phyloP scores from a whole-genome alignment of 1,140 invertebrate species.

The Maconellicoccus hirsutus region DNA sequence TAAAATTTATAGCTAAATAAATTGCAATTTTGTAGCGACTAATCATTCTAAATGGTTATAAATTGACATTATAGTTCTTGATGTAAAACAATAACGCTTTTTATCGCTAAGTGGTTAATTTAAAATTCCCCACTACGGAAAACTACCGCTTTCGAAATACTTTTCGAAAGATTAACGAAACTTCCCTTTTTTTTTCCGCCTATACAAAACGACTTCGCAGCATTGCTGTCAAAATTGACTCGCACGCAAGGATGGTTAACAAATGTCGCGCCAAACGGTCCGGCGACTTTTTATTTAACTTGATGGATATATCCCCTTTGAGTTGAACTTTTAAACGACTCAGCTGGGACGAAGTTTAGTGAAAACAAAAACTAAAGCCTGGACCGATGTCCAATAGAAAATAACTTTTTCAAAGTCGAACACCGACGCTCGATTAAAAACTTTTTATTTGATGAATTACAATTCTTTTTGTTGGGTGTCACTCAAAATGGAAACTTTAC shows the following conservation, averaged over 20 bases:
- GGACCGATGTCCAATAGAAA: not conserved
- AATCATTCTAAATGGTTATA: too few relatives aligned
- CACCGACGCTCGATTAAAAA: conserved; percentile 13
- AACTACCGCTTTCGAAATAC: not conserved
- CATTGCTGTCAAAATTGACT: conserved; percentile 13
- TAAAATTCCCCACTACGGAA: not conserved
- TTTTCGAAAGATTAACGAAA: conserved; percentile 15
- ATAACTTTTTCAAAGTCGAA: conserved; percentile 12
- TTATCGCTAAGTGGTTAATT: too few relatives aligned
- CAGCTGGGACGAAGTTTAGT: conserved; percentile 17
- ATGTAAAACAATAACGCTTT: too few relatives aligned
- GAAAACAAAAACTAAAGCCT: conserved; percentile 5
- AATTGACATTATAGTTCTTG: too few relatives aligned
- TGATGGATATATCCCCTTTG: conserved; percentile 21
- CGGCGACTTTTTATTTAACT: conserved; percentile 22
- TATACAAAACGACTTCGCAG: not conserved
- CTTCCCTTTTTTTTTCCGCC: not conserved
- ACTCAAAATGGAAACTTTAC: conserved; percentile 2
- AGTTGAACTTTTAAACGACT: conserved; percentile 19
- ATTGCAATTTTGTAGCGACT: too few relatives aligned
- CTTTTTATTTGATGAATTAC: conserved; percentile 13
- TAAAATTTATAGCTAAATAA: too few relatives aligned
- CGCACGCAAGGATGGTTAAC: not conserved
- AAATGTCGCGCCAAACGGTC: conserved; percentile 19
- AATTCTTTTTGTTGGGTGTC: conserved; percentile 13